Conservation (phyloP, 2,113 vertebrate genomes). For the Trachemys scripta region DNA sequence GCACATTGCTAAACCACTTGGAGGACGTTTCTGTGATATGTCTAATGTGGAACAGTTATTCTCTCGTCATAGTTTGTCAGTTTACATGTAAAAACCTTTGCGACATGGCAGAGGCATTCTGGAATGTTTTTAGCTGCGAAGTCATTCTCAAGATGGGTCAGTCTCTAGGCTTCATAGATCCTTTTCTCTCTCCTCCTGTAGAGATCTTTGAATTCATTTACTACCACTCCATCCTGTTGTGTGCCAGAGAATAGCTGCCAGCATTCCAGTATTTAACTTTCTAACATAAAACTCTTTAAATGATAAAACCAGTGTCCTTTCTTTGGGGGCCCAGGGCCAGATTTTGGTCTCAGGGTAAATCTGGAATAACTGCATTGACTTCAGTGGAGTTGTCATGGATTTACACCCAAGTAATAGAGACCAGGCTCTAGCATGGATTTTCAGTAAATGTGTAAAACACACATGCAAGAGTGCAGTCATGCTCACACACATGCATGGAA, state of each 20-base stretch:
- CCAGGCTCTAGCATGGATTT: fast-evolving
- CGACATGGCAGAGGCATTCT: not conserved
- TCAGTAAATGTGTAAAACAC: fast-evolving
- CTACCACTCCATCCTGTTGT: not conserved
- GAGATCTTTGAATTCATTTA: not conserved
- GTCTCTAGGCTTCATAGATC: not conserved
- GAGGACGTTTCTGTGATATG: not conserved
- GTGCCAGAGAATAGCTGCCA: fast-evolving
- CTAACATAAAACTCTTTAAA: not conserved
- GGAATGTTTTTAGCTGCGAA: not conserved
- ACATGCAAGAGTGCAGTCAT: not conserved
- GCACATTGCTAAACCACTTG: not conserved
- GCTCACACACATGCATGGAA: not conserved
- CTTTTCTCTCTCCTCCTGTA: not conserved
- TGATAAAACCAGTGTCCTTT: not conserved
- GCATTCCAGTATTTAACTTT: fast-evolving
- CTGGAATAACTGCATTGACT: not conserved
- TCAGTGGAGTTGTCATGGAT: fast-evolving
- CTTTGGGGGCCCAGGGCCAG: fast-evolving
- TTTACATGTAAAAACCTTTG: not conserved
- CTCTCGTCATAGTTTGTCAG: fast-evolving
- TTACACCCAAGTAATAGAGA: not conserved
- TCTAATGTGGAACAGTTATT: not conserved
- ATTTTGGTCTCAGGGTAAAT: fast-evolving
- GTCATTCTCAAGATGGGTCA: not conserved